These are phyloP conservation scores for Caenorhabditis becei DNA, from an alignment of 2,888 invertebrate species.

Conservation along the genomic window DNA sequence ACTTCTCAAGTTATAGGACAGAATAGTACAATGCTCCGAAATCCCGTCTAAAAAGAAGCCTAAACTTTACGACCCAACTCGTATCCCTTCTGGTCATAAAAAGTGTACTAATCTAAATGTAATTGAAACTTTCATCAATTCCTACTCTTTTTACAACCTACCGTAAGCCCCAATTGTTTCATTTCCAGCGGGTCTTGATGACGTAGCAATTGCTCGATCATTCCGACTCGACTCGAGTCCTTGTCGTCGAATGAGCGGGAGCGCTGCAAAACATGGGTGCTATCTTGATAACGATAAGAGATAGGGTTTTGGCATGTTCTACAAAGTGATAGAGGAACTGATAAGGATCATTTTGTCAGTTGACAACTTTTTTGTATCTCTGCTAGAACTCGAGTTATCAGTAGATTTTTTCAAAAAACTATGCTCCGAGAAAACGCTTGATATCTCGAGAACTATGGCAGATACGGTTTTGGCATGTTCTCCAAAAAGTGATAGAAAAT, in stretches of 20 bases:
- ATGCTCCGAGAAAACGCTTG: too few species aligned
- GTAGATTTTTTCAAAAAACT: too few species aligned
- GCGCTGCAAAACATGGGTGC: conserved; percentile 28
- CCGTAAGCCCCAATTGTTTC: conserved; percentile 62
- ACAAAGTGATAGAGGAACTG: neutral
- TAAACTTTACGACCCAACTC: conserved; percentile 2
- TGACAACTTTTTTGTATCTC: too few species aligned
- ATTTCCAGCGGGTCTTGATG: conserved; percentile 59
- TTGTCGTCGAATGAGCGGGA: conserved; percentile 58
- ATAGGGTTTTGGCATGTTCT: neutral
- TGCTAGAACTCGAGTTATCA: too few species aligned
- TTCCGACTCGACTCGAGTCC: conserved; percentile 52
- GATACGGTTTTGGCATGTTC: too few species aligned
- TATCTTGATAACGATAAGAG: too few species aligned
- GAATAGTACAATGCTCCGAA: too few species aligned
- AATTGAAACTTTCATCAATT: neutral
- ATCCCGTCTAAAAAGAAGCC: neutral
- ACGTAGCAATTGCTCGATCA: conserved; percentile 61
- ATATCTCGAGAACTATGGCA: neutral
- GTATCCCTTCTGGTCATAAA: conserved; percentile 1
- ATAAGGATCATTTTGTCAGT: conserved; percentile 46
- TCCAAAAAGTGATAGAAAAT: too few species aligned
- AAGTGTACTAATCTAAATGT: neutral
- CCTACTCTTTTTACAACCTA: conserved; percentile 9
- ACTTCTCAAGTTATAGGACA: too few species aligned